These are phyloP conservation scores for Diarsia rubi DNA, from an alignment of 2,888 invertebrate genomes.

Conservation along the genomic window DNA sequence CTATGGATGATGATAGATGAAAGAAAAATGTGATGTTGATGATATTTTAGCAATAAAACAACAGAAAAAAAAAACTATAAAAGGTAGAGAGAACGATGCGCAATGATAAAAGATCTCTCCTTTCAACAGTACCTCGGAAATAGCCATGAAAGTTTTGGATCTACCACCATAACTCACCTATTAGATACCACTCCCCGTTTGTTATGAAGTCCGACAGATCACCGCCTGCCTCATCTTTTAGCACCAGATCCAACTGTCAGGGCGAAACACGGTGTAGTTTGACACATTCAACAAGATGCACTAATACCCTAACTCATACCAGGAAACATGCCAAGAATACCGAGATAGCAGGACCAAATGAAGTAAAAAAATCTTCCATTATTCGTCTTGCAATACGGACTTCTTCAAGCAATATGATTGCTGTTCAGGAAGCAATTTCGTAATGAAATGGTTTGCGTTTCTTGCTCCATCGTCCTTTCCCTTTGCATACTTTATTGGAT, in stretches of 20 bases:
- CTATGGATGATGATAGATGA: no score
- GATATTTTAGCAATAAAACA: not conserved
- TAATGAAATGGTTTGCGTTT: constrained; percentile 58
- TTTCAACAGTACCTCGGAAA: not conserved
- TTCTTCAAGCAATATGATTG: constrained; percentile 53
- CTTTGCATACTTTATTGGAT: constrained; percentile 55
- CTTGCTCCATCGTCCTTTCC: constrained; percentile 21
- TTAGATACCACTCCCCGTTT: constrained; percentile 99
- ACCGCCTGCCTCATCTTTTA: constrained; percentile 98
- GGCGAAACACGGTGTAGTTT: constrained; percentile 72
- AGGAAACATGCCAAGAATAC: constrained; percentile 57
- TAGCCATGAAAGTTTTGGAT: not conserved
- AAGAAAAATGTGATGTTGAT: no score
- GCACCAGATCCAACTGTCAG: constrained; percentile 97
- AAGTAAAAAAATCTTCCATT: constrained; percentile 6
- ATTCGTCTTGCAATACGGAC: constrained; percentile 33
- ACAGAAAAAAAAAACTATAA: not conserved
- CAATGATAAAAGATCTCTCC: not conserved
- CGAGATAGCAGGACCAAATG: constrained; percentile 57
- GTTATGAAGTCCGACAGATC: constrained; percentile 99
- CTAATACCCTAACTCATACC: constrained; percentile 54
- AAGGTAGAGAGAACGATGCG: not conserved
- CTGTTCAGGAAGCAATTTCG: constrained; percentile 51
- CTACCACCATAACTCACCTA: constrained; percentile 93
- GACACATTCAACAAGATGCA: constrained; percentile 69